Base-by-base conservation (phyloP, 2,888 invertebrate species). In the Ctena decussata region DNA sequence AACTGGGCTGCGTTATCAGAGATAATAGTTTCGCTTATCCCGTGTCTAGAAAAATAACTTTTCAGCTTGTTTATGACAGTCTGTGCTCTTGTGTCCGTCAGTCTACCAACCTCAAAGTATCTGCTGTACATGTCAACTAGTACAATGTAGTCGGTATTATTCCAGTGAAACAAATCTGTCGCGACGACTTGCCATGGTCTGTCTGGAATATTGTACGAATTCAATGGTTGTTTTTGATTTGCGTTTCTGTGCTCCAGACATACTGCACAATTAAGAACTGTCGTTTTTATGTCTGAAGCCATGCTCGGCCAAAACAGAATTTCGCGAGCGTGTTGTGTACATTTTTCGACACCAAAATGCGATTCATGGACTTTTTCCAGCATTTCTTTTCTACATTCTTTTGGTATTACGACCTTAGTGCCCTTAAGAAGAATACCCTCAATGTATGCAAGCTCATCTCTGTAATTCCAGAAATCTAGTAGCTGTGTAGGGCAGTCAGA, bases 391-490 rank as follows among this genome's bases (percentile, higher is more conserved):
- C 57, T 53, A 12, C 27, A 57, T 53, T 18, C 32, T 57, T 53
- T 32, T 35, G 76, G 76, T 53, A 76, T 57, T 8, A 76, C 2
- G 15, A 76, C 11, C 30, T 37, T 53, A 15, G 12, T 15, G 32
- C 74, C 57, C 57, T 53, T 53, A 3, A 76, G 35, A 3, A 76
- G 53, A 3, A 76, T 76, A 35, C 76, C 76, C 21, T 76, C 37
- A 32, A 57, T 27, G 35, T 30, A 53, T n/a, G 76, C 21, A 11
- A 76, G 32, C 57, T 76, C 57, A 27, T 76, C 57, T 15, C 76
- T 15, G 24, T 57, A 35, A 32, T 76, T 53, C 76, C 57, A 49
- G 39, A 57, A 73, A n/a, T 46, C 11, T 27, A 27, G 8, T 57
- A 30, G 3, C 3, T 53, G 37, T 24, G 18, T 15, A 8, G 57